Evolutionary conservation across 2,888 invertebrate species (phyloP), one percentile per base, ranked within the genome.

Genomic region (Cartodere bifasciata): DNA sequence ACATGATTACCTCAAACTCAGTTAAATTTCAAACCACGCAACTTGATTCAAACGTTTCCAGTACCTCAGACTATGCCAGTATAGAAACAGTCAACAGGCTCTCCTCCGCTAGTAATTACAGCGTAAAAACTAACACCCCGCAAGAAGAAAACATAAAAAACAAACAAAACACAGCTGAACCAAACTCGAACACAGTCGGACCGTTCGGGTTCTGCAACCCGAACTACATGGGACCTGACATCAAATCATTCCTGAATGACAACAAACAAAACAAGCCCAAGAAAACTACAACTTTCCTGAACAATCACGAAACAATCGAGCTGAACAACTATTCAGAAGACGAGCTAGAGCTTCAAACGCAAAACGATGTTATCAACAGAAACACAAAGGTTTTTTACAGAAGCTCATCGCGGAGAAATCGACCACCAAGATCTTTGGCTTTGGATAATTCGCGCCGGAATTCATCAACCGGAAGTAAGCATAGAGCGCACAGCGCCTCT

Each of bases 51-150:
- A 69, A 70, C 36, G 49, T 67, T 37, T 76, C 76, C 1, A 75
- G 76, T 1, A 80, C 81, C 1, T 80, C 81, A 3, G 81, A 81
- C 49, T 82, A 81, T 54, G 79, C 77, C 31, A 79, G 80, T 49
- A 76, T 79, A 28, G 81, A 79, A 55, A 68, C 70, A 0, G 70
- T 75, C 13, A 70, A 71, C 50, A 54, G 70, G 16, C 49, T 68
- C 24, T 64, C 69, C 3, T 68, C 67, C 1, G 62, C 60, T 12
- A 63, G 62, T 38, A 62, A 56, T 40, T 63, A 63, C 39, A 63
- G 60, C 35, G 55, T 58, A 13, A 59, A 59, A 39, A 57, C 56
- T 3, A 55, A 53, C 33, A 65, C 45, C 6, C 55, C 54, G 29
- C 52, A 52, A 34, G 60, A 59, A 12, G 58, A 60, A 28, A 52